Conservation (phyloP, 2,113 vertebrate species). For the Sylvia atricapilla region DNA sequence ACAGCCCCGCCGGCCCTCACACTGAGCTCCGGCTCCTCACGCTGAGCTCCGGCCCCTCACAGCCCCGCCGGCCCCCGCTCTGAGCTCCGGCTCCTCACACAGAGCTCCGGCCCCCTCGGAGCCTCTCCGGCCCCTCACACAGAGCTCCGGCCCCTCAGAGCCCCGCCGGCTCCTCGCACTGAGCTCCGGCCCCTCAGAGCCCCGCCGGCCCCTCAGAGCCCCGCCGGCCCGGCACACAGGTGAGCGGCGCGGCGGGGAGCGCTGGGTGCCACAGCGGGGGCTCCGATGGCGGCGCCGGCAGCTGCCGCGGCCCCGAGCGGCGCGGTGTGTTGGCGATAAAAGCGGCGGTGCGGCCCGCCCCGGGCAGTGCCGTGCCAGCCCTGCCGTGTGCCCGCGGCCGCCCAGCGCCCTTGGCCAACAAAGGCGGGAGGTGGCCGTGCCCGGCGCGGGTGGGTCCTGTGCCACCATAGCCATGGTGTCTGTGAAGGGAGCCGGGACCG, state of each 20-base stretch:
- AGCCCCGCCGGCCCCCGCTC: neutral
- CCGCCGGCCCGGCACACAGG: neutral
- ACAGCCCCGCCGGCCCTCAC: neutral
- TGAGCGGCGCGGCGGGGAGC: neutral
- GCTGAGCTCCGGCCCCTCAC: neutral
- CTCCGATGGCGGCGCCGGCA: neutral
- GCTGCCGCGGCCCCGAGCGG: neutral
- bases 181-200: neutral
- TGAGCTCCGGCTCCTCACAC: no score
- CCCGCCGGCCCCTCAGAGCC: neutral
- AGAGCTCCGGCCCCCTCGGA: neutral
- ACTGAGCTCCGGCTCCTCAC: no score
- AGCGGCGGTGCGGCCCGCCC: neutral
- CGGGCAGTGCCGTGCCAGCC: neutral
- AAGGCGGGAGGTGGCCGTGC: fast-evolving
- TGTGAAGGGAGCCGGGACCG: fast-evolving
- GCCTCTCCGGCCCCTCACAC: neutral
- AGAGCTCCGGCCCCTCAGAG: neutral
- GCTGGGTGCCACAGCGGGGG: neutral
- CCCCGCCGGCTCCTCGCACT: neutral
- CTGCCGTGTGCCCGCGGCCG: neutral
- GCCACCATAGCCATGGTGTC: fast-evolving
- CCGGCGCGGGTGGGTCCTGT: fast-evolving
- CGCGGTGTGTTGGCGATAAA: neutral
- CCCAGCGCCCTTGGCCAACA: neutral